phyloP scores from a whole-genome alignment of 2,113 vertebrate species.

The Amia ocellicauda region DNA sequence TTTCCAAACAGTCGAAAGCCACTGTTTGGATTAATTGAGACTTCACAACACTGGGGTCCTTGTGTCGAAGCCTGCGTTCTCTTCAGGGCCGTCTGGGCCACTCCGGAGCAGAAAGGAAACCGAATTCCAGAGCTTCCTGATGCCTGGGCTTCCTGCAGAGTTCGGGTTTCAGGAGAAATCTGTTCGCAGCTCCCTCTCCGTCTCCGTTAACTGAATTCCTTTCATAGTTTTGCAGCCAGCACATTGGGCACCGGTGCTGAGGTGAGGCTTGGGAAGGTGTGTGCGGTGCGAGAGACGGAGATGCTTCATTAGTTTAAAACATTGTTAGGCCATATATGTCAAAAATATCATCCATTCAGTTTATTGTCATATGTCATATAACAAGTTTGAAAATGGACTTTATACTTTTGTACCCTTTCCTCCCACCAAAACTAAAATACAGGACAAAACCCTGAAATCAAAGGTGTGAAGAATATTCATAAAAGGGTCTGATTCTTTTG shows the following conservation, averaged over 20 bases:
- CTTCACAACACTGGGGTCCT: conserved; percentile 10
- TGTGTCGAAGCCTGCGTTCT: conserved; percentile 13
- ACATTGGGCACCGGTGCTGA: too few species aligned
- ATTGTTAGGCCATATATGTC: too few species aligned
- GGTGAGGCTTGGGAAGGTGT: neutral
- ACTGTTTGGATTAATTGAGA: conserved; percentile 13
- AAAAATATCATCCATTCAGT: too few species aligned
- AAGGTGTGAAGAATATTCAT: too few species aligned
- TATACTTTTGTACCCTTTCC: too few species aligned
- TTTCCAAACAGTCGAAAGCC: neutral
- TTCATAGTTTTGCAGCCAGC: neutral
- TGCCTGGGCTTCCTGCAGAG: conserved; percentile 24
- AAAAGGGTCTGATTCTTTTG: too few species aligned
- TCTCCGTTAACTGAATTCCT: conserved; percentile 2
- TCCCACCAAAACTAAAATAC: too few species aligned
- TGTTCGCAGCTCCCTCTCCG: neutral
- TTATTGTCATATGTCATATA: too few species aligned
- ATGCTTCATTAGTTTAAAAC: too few species aligned
- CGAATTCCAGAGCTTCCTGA: conserved; percentile 28
- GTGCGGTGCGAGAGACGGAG: neutral
- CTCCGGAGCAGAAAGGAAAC: conserved; percentile 21
- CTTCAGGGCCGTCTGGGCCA: conserved; percentile 5
- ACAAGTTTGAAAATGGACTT: too few species aligned
- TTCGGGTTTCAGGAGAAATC: conserved; percentile 13
- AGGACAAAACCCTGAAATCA: too few species aligned